Conservation (phyloP, 2,888 invertebrate genomes). For the Cataglyphis albicans region DNA sequence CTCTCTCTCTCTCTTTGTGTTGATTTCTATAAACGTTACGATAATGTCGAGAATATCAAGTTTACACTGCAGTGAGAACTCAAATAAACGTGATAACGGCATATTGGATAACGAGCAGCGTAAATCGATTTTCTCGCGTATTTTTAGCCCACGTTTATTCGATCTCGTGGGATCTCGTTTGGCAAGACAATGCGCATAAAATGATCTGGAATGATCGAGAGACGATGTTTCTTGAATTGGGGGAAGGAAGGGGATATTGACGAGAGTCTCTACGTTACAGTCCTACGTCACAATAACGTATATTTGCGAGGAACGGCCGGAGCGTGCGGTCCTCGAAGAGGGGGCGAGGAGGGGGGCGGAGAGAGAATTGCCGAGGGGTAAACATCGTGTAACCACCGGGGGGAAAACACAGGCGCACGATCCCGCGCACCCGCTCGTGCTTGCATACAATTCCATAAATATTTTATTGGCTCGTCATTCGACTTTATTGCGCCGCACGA, state of each 20-base stretch:
- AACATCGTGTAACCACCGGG: slow-evolving; percentile 85
- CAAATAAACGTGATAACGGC: not conserved
- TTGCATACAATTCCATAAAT: slow-evolving; percentile 83
- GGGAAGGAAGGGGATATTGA: slow-evolving; percentile 39
- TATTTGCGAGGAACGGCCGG: slow-evolving; percentile 46
- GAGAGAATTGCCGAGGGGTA: slow-evolving; percentile 80
- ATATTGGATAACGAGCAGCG: slow-evolving; percentile 7
- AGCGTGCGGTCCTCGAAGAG: slow-evolving; percentile 67
- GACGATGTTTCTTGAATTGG: slow-evolving; percentile 18
- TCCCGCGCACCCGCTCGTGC: slow-evolving; percentile 55
- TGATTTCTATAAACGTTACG: not conserved
- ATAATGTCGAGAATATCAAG: not conserved
- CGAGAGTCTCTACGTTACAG: slow-evolving; percentile 47
- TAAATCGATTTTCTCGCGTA: slow-evolving; percentile 24
- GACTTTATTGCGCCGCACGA: slow-evolving; percentile 81
- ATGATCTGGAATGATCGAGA: slow-evolving; percentile 55
- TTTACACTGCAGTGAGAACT: not conserved
- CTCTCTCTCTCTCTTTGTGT: not conserved
- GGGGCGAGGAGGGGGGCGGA: slow-evolving; percentile 44
- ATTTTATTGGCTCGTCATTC: slow-evolving; percentile 85
- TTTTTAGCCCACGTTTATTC: not conserved
- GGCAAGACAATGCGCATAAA: slow-evolving; percentile 50
- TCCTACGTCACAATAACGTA: slow-evolving; percentile 58
- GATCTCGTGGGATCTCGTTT: slow-evolving; percentile 28
- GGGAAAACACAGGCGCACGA: slow-evolving; percentile 74